phyloP scores from a whole-genome alignment of 35 echinoderm and acorn worm species.

The Heliocidaris tuberculata region DNA sequence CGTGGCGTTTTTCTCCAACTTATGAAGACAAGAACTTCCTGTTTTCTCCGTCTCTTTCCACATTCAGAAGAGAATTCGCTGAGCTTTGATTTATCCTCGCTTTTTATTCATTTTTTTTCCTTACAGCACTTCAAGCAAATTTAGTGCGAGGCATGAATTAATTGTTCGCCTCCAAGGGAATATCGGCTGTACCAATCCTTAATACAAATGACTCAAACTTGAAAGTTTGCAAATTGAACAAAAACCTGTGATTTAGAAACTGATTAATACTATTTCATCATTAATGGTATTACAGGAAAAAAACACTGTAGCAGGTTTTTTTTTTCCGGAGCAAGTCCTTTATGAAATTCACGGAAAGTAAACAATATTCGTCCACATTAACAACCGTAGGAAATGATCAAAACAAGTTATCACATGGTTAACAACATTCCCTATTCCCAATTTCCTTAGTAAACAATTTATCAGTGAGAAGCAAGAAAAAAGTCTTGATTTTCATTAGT shows the following conservation, averaged over 20 bases:
- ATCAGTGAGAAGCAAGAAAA: no score
- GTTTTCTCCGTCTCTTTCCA: neutral
- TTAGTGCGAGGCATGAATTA: neutral
- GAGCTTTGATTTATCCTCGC: neutral
- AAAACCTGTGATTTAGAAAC: neutral
- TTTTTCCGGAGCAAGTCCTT: no score
- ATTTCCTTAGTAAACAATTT: no score
- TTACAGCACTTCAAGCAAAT: neutral
- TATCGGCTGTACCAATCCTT: neutral
- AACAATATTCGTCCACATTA: no score
- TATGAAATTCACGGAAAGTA: no score
- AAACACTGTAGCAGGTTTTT: no score
- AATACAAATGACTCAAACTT: neutral
- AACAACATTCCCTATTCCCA: no score
- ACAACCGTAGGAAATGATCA: no score
- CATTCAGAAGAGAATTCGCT: neutral
- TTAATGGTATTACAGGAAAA: no score
- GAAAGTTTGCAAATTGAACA: neutral
- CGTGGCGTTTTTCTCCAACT: conserved; percentile 15
- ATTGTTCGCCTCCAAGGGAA: neutral
- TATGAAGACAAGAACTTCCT: neutral
- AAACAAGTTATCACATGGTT: no score
- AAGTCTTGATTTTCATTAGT: no score
- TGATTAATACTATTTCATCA: no score
- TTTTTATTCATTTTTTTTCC: neutral